These are phyloP conservation scores for Microcebus ravelobensis DNA, from an alignment of 2,113 vertebrate species.

Conservation along the genomic window DNA sequence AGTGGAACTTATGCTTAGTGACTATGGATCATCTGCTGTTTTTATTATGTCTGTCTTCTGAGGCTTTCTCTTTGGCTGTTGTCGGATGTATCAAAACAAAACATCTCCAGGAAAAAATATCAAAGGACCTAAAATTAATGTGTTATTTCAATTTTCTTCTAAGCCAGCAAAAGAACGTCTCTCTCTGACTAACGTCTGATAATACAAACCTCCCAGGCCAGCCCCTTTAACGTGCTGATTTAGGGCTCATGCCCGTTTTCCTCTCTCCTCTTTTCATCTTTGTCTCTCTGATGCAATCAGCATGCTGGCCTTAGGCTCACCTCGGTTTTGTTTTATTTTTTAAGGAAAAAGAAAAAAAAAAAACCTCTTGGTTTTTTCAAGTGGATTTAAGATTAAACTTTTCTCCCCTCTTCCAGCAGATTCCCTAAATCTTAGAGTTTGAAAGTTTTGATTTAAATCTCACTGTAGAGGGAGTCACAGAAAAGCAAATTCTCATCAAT, in stretches of 20 bases:
- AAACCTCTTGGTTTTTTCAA: conserved; percentile 69
- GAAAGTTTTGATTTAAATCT: conserved; percentile 51
- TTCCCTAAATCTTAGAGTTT: conserved; percentile 53
- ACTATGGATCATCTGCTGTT: conserved; percentile 56
- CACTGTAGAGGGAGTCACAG: not conserved
- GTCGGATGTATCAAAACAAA: conserved; percentile 80
- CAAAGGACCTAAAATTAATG: conserved; percentile 76
- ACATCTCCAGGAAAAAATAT: conserved; percentile 79
- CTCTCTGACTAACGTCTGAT: conserved; percentile 81
- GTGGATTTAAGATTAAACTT: conserved; percentile 51
- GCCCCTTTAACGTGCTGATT: conserved; percentile 83
- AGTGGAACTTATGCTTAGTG: conserved; percentile 35
- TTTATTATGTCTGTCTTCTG: conserved; percentile 74
- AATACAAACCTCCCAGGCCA: conserved; percentile 78
- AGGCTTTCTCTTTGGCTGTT: conserved; percentile 72
- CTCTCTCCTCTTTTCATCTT: conserved; percentile 79
- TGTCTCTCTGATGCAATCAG: conserved; percentile 82
- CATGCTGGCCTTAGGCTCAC: conserved; percentile 82
- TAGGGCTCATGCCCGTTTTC: conserved; percentile 84
- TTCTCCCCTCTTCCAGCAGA: conserved; percentile 52
- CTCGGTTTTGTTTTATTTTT: conserved; percentile 73
- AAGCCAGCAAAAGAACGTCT: conserved; percentile 78
- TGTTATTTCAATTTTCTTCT: conserved; percentile 83
- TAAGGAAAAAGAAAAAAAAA: not conserved
- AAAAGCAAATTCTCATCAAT: not conserved